phyloP scores from a whole-genome alignment of 2,113 vertebrate species.

The Oriolus oriolus region DNA sequence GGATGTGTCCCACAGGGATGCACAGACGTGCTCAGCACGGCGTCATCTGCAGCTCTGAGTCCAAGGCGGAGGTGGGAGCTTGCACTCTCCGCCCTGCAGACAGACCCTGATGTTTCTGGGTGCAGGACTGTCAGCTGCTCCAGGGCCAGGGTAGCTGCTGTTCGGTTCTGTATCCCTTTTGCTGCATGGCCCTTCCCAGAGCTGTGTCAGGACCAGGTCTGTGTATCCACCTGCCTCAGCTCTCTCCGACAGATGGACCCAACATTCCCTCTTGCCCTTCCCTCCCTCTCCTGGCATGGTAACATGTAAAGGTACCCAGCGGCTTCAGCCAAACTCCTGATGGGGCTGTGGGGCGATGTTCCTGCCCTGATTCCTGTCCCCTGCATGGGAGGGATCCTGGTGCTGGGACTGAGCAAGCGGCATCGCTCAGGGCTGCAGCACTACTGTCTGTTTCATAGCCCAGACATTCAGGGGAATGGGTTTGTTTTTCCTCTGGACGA shows the following conservation, averaged over 20 bases:
- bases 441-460: background rate
- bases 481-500: slow-evolving; percentile 18
- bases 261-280: background rate
- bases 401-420: background rate
- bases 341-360: rapidly evolving
- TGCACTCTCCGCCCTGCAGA: background rate
- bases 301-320: no score
- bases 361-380: background rate
- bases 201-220: background rate
- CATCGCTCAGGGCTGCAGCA: rapidly evolving
- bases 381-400: rapidly evolving
- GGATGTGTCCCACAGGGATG: background rate
- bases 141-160: rapidly evolving
- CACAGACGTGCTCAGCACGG: background rate
- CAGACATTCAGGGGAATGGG: background rate
- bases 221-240: background rate
- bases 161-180: background rate
- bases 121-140: background rate
- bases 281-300: background rate
- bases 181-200: background rate
- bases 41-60: background rate
- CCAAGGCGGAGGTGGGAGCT: background rate
- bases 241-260: rapidly evolving
- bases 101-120: background rate
- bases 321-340: background rate